Conservation (phyloP, 2,888 invertebrate species). For the Rhyacophila evoluta region DNA sequence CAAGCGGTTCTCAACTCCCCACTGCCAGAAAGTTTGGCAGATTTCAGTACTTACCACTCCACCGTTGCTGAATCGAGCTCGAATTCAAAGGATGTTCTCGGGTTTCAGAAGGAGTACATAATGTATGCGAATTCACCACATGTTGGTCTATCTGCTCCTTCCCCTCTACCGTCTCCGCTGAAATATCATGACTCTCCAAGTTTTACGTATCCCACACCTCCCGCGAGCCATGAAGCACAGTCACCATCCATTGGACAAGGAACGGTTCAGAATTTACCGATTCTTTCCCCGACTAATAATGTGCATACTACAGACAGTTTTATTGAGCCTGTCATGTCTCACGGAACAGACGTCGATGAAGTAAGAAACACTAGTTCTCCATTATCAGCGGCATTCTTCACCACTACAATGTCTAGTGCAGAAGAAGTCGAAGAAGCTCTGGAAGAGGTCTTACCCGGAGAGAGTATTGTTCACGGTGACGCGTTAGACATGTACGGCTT, state of each 20-base stretch:
- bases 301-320: slow-evolving; percentile 48
- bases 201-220: slow-evolving; percentile 86
- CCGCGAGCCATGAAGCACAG: slow-evolving; percentile 87
- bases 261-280: slow-evolving; percentile 59
- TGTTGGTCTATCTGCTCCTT: slow-evolving; percentile 65
- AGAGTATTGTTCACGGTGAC: slow-evolving; percentile 73
- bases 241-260: slow-evolving; percentile 65
- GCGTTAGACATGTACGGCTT: slow-evolving; percentile 65
- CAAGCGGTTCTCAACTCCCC: slow-evolving; percentile 84
- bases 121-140: slow-evolving; percentile 58
- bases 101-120: slow-evolving; percentile 61
- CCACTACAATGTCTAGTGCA: slow-evolving; percentile 86
- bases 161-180: slow-evolving; percentile 75
- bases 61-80: slow-evolving; percentile 58
- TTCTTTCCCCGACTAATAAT: slow-evolving; percentile 59
- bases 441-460: slow-evolving; percentile 86
- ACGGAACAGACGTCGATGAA: slow-evolving; percentile 66
- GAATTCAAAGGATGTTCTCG: slow-evolving; percentile 58
- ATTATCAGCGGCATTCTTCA: slow-evolving; percentile 85
- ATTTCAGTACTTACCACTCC: slow-evolving; percentile 84
- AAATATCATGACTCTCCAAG: slow-evolving; percentile 78
- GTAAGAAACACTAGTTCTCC: slow-evolving; percentile 84
- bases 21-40: slow-evolving; percentile 82
- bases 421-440: slow-evolving; percentile 89
- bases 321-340: slow-evolving; percentile 57